These are phyloP conservation scores for Phragmatobia fuliginosa DNA, from an alignment of 2,888 invertebrate species.

Conservation along the genomic window DNA sequence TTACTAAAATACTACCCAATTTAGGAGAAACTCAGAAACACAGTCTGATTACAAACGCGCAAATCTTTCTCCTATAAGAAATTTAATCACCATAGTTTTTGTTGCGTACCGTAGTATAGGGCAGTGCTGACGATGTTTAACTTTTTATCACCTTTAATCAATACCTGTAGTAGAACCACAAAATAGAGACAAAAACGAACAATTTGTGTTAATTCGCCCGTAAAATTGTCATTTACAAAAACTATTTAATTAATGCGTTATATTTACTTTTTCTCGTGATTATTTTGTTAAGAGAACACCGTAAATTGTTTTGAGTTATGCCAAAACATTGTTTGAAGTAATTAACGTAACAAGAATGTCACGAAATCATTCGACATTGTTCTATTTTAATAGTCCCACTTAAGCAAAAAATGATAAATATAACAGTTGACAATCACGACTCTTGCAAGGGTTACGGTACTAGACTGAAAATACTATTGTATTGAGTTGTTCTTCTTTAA, in stretches of 20 bases:
- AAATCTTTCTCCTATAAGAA: constrained; percentile 3
- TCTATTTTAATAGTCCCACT: constrained; percentile 34
- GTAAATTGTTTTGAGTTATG: constrained; percentile 32
- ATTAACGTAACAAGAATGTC: constrained; percentile 36
- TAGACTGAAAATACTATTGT: neutral
- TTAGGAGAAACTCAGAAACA: neutral
- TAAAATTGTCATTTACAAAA: constrained; percentile 77
- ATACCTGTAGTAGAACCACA: constrained; percentile 40
- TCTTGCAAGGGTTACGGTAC: constrained; percentile 5
- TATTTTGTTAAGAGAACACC: constrained; percentile 32
- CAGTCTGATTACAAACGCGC: neutral
- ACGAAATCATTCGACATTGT: constrained; percentile 36
- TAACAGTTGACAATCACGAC: constrained; percentile 43
- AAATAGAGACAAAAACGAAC: constrained; percentile 46
- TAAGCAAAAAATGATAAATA: constrained; percentile 32
- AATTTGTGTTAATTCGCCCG: constrained; percentile 78
- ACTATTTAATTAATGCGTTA: constrained; percentile 69
- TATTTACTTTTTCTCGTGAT: constrained; percentile 55
- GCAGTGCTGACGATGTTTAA: constrained; percentile 26
- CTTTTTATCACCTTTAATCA: constrained; percentile 43
- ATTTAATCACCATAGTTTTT: constrained; percentile 41
- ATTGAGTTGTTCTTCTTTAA: neutral
- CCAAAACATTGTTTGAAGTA: constrained; percentile 31
- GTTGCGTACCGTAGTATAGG: constrained; percentile 12
- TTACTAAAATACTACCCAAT: no score